Conservation (phyloP, 2,888 invertebrate genomes). For the Sclerodermus sp. region DNA sequence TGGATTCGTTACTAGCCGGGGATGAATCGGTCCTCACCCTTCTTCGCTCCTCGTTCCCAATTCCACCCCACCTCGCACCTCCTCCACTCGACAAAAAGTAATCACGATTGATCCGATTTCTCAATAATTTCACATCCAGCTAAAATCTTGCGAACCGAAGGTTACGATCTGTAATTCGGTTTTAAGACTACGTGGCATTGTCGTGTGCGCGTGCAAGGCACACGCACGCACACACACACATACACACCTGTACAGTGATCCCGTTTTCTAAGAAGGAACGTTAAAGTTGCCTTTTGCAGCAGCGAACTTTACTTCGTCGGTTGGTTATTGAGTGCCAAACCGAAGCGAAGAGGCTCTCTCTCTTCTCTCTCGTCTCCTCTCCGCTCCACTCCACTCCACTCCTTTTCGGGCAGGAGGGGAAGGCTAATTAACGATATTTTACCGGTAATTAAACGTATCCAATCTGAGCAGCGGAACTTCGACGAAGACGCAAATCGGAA, state of each 20-base stretch:
- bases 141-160: too few species aligned
- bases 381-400: too few species aligned
- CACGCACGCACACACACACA: too few species aligned
- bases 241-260: not conserved
- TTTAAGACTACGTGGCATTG: too few species aligned
- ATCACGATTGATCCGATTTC: too few species aligned
- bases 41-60: not conserved
- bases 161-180: too few species aligned
- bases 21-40: not conserved
- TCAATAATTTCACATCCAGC: too few species aligned
- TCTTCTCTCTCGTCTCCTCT: too few species aligned
- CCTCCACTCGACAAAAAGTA: too few species aligned
- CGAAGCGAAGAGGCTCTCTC: not conserved
- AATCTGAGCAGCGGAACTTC: conserved; percentile 41
- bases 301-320: not conserved
- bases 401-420: not conserved
- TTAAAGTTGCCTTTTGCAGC: not conserved
- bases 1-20: conserved; percentile 34
- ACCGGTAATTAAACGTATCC: conserved; percentile 55
- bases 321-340: not conserved
- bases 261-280: not conserved
- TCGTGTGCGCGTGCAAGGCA: too few species aligned
- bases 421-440: conserved; percentile 56
- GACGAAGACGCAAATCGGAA: conserved; percentile 39
- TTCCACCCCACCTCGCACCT: not conserved